Evolutionary conservation across 2,797 vertebrate species (phyloP).

Genomic region (Macrochelys suwanniensis): DNA sequence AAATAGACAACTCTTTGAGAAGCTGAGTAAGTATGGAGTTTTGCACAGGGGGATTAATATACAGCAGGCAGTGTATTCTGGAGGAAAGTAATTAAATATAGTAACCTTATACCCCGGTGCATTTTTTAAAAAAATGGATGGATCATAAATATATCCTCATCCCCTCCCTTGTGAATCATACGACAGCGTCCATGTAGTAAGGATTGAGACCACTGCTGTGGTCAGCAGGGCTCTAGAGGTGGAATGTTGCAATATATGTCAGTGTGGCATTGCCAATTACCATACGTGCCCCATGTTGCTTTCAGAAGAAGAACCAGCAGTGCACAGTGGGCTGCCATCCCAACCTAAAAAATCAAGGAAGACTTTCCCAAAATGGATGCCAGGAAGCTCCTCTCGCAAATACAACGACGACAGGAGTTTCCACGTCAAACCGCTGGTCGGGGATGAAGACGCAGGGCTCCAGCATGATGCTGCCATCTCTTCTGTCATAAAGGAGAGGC

Average conservation of each 20-base stretch:
- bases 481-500: slow-evolving; percentile 41
- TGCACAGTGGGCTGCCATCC: slow-evolving; percentile 26
- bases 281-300: not conserved
- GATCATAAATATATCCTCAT: accelerated
- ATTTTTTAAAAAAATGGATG: not conserved
- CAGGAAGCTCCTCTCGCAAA: slow-evolving; percentile 10
- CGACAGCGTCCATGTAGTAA: not conserved
- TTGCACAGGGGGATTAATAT: not conserved
- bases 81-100: not conserved
- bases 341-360: slow-evolving; percentile 75
- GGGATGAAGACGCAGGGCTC: not conserved
- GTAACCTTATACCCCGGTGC: not conserved
- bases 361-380: slow-evolving; percentile 70
- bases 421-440: not conserved
- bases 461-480: not conserved
- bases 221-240: not conserved
- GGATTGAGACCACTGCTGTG: not conserved
- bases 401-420: not conserved
- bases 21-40: slow-evolving; percentile 57
- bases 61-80: not conserved
- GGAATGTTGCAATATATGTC: not conserved
- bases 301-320: slow-evolving; percentile 48
- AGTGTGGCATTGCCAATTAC: not conserved
- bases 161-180: not conserved
- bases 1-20: slow-evolving; percentile 65